phyloP scores from a whole-genome alignment of 2,888 invertebrate genomes.

The Erebia ligea region DNA sequence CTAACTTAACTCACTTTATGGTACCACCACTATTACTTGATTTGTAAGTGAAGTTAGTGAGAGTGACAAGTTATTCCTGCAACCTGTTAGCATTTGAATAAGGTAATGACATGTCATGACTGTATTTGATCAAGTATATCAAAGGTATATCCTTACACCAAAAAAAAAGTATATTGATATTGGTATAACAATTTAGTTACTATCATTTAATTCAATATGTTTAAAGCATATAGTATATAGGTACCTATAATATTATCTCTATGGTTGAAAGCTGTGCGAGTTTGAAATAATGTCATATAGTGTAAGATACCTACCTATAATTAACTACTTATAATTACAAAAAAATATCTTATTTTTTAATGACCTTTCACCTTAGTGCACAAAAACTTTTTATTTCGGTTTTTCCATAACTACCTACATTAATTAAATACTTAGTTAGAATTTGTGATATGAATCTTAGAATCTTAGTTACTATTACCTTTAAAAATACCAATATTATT shows the following conservation, averaged over 20 bases:
- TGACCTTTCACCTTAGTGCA: conserved; percentile 36
- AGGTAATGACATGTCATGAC: not conserved
- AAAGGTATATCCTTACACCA: not conserved
- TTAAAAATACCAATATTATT: conserved; percentile 45
- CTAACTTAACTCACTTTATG: no score
- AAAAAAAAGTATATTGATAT: not conserved
- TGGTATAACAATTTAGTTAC: not conserved
- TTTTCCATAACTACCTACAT: conserved; percentile 37
- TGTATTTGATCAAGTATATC: not conserved
- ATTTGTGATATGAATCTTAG: conserved; percentile 53
- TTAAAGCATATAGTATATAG: no score
- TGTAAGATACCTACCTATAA: conserved; percentile 9
- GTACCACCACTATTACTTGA: no score
- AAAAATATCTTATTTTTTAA: not conserved
- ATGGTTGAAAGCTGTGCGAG: no score
- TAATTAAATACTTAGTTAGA: conserved; percentile 42
- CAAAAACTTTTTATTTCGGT: conserved; percentile 42
- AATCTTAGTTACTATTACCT: conserved; percentile 12
- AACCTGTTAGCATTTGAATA: no score
- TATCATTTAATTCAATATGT: not conserved
- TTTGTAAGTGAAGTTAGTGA: no score
- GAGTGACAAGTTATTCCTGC: no score
- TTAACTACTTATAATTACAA: conserved; percentile 1
- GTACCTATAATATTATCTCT: no score
- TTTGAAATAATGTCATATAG: conserved; percentile 11